A percentile compares a stretch with the other conserved stretches of the same genome.
Evolutionary conservation across 1,140 invertebrate species (phyloP).

Genomic region (Leptopilina boulardi): DNA sequence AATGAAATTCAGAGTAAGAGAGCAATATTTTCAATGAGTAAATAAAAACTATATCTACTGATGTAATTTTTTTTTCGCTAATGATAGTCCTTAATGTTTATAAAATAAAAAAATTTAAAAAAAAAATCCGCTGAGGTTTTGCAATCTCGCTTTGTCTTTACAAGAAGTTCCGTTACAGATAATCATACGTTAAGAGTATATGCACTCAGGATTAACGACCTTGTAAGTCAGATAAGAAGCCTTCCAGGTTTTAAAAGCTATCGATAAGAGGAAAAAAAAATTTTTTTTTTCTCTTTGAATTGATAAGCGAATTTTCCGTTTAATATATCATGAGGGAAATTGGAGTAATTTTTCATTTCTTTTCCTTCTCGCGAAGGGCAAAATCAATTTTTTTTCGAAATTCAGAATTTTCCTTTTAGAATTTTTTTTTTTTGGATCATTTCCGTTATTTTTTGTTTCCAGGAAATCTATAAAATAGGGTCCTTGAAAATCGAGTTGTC

Average conservation of each 20-base stretch:
- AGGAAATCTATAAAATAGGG: background rate
- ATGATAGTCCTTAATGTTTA: too few species aligned
- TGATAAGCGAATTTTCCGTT: background rate
- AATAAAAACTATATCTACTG: too few species aligned
- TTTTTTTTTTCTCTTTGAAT: background rate
- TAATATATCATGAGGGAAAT: too few species aligned
- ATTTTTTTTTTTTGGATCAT: too few species aligned
- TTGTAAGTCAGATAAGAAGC: constrained; percentile 20
- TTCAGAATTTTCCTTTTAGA: too few species aligned
- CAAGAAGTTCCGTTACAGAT: constrained; percentile 27
- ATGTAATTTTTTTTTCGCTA: too few species aligned
- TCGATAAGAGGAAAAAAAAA: constrained; percentile 18
- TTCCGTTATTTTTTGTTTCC: constrained; percentile 39
- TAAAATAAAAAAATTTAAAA: too few species aligned
- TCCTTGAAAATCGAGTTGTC: constrained; percentile 17
- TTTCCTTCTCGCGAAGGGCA: too few species aligned
- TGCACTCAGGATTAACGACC: constrained; percentile 31
- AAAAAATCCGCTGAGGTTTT: background rate
- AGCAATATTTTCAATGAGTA: too few species aligned
- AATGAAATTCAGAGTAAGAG: too few species aligned
- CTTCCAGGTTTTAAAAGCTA: constrained; percentile 1
- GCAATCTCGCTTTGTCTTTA: constrained; percentile 19
- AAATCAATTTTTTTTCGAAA: too few species aligned
- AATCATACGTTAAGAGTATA: constrained; percentile 11
- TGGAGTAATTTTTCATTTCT: too few species aligned